Percentiles rank a stretch among this genome's conserved stretches.
These are phyloP conservation scores for Drosophila acutilabella DNA, from an alignment of 2,888 invertebrate genomes.

Conservation along the genomic window DNA sequence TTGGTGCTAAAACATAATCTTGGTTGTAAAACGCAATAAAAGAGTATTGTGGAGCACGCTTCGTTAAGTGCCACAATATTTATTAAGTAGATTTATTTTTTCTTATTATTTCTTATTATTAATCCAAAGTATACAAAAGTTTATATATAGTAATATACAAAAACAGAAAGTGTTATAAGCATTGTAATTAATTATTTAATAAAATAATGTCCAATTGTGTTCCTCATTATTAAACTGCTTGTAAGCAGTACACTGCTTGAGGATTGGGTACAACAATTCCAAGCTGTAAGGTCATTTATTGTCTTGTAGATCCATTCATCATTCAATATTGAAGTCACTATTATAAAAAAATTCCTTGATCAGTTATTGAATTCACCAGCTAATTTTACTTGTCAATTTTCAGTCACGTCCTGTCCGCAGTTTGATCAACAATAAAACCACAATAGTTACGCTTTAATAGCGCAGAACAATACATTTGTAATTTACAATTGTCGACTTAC, in stretches of 20 bases:
- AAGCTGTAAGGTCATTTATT: conserved; percentile 22
- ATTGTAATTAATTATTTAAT: too few relatives aligned
- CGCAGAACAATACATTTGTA: conserved; percentile 42
- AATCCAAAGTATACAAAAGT: too few relatives aligned
- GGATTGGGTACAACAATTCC: not conserved
- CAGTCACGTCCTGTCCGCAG: conserved; percentile 62
- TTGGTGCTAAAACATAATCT: not conserved
- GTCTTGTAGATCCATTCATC: conserved; percentile 33
- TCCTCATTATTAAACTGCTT: not conserved
- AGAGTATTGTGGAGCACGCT: not conserved
- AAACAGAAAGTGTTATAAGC: too few relatives aligned
- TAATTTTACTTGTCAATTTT: conserved; percentile 48
- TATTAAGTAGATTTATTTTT: too few relatives aligned
- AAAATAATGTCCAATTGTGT: not conserved
- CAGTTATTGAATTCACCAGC: conserved; percentile 27
- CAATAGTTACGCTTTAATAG: conserved; percentile 23
- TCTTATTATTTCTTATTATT: too few relatives aligned
- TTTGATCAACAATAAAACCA: conserved; percentile 35
- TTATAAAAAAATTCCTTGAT: conserved; percentile 41
- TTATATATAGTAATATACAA: too few relatives aligned
- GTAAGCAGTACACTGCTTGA: conserved; percentile 13
- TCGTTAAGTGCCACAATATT: not conserved
- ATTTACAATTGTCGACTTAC: conserved; percentile 47
- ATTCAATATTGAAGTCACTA: conserved; percentile 39
- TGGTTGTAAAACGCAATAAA: conserved; percentile 1